Percentiles rank a stretch among this genome's conserved stretches.
Conservation (phyloP, 2,113 vertebrate genomes). For the Sinocyclocheilus rhinocerous region DNA sequence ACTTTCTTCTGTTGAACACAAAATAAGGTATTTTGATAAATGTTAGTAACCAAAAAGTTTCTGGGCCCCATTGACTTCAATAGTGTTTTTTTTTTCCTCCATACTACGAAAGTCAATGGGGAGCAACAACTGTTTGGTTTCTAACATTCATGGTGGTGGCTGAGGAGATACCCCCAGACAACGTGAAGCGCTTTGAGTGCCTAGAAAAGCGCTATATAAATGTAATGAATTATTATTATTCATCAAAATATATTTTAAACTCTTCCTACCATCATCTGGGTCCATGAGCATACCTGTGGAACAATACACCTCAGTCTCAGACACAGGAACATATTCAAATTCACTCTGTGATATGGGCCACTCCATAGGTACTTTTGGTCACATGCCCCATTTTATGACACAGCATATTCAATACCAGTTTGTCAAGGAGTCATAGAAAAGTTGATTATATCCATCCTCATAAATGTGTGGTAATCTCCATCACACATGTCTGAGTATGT, state of each 20-base stretch:
- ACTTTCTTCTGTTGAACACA: background rate
- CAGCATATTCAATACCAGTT: background rate
- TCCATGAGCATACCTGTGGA: slow-evolving; percentile 81
- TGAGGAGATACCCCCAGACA: too few relatives aligned
- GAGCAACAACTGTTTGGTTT: background rate
- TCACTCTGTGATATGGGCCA: background rate
- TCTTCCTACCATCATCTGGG: slow-evolving; percentile 76
- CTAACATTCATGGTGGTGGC: background rate
- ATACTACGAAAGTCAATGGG: background rate
- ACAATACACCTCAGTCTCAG: slow-evolving; percentile 70
- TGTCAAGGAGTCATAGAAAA: background rate
- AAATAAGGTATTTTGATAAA: background rate
- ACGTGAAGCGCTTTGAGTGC: too few relatives aligned
- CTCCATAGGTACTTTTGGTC: background rate
- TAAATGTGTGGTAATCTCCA: background rate
- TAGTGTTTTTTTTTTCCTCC: too few relatives aligned
- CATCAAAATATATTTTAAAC: too few relatives aligned
- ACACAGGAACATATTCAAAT: slow-evolving; percentile 51
- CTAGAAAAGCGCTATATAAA: too few relatives aligned
- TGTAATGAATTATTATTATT: too few relatives aligned
- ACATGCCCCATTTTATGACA: slow-evolving; percentile 12
- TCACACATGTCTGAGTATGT: background rate
- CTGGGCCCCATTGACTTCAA: background rate
- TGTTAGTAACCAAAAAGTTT: background rate
- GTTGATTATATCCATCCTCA: background rate